Evolutionary conservation across 2,797 vertebrate genomes (phyloP).

Genomic region (Myotis pilosus): DNA sequence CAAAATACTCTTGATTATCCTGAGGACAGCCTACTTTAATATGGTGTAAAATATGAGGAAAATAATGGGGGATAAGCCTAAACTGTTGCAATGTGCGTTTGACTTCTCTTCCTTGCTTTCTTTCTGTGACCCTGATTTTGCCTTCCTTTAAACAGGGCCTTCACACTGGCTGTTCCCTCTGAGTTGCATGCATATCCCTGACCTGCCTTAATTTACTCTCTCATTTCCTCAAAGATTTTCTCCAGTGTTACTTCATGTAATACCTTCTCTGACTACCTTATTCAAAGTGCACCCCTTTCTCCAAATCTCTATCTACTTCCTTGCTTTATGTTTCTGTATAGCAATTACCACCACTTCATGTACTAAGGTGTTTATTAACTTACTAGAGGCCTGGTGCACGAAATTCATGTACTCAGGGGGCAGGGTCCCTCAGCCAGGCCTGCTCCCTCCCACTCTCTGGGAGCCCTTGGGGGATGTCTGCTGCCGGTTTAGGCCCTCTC

Average conservation of each 20-base stretch:
- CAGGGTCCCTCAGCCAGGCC: too few relatives aligned
- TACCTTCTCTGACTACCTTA: neutral
- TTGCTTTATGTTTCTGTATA: neutral
- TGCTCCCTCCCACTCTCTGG: too few relatives aligned
- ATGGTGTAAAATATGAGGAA: neutral
- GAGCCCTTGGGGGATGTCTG: too few relatives aligned
- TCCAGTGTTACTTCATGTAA: neutral
- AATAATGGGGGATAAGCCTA: neutral
- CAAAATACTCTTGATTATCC: neutral
- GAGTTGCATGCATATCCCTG: neutral
- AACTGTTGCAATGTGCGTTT: neutral
- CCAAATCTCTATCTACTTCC: neutral
- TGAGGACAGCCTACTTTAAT: neutral
- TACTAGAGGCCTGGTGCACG: neutral
- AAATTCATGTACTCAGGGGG: too few relatives aligned
- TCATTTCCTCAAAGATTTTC: neutral
- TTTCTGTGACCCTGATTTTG: neutral
- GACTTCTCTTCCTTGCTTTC: neutral
- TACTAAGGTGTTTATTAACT: neutral
- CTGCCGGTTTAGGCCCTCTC: too few relatives aligned
- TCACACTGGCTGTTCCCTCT: neutral
- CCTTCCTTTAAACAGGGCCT: neutral
- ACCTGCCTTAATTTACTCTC: neutral
- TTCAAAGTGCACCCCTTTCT: neutral
- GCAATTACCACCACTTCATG: neutral